Conservation (phyloP, 2,797 vertebrate genomes). For the Dromococcyx pavoninus region DNA sequence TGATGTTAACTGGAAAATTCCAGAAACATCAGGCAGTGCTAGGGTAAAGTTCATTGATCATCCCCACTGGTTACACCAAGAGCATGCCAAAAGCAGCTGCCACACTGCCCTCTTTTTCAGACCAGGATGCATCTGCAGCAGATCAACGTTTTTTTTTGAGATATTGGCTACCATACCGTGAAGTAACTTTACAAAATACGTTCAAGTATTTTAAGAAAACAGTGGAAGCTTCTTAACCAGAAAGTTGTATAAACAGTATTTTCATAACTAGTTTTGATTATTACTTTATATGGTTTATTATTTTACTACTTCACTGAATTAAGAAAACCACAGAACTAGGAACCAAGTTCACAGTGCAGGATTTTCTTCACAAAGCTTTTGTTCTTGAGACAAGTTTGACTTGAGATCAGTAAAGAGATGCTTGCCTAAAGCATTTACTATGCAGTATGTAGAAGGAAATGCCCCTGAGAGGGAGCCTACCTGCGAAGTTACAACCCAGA, state of each 20-base stretch:
- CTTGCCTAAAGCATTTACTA: background rate
- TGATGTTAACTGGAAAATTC: background rate
- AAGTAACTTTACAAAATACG: background rate
- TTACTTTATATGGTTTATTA: background rate
- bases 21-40: background rate
- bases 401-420: background rate
- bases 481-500: background rate
- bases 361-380: background rate
- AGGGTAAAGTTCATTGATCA: background rate
- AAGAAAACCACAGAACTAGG: background rate
- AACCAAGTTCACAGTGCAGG: rapidly evolving
- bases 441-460: background rate
- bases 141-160: background rate
- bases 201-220: background rate
- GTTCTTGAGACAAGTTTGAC: background rate
- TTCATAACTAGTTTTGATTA: background rate
- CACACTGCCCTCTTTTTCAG: background rate
- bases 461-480: background rate
- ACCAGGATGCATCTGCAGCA: background rate
- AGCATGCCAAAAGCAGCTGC: background rate
- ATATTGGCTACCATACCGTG: background rate
- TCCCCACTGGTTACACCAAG: background rate
- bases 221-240: background rate
- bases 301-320: background rate
- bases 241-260: background rate